Evolutionary conservation across 1,140 invertebrate genomes (phyloP).

Genomic region (Plectrocnemia conspersa): DNA sequence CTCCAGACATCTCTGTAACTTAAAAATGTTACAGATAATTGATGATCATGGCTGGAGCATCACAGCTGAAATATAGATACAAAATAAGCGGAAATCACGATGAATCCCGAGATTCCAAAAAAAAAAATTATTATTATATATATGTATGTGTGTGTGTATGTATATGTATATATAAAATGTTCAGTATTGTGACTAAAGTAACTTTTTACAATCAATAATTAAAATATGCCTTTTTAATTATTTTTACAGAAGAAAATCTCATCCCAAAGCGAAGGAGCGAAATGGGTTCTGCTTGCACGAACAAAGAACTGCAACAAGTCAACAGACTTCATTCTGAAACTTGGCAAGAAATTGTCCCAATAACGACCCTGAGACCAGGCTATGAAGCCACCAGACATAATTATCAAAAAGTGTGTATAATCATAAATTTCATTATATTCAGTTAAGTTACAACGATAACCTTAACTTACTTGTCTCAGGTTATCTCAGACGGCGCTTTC

Average conservation of each 20-base stretch:
- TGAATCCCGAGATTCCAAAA: no score
- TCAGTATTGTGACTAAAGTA: no score
- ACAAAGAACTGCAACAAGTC: conserved; percentile 48
- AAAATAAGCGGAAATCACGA: no score
- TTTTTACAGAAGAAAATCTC: conserved; percentile 48
- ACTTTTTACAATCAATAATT: neutral
- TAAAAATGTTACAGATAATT: no score
- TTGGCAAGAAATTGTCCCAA: conserved; percentile 58
- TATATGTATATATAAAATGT: no score
- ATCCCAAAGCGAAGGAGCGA: conserved; percentile 45
- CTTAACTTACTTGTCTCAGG: conserved; percentile 36
- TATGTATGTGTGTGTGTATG: no score
- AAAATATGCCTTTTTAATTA: conserved; percentile 16
- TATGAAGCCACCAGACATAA: conserved; percentile 57
- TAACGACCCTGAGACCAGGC: conserved; percentile 53
- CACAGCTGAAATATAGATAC: no score
- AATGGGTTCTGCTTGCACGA: conserved; percentile 52
- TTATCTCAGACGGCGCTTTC: conserved; percentile 46
- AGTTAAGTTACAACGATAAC: neutral
- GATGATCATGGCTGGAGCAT: no score
- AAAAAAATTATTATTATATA: conserved; percentile 11
- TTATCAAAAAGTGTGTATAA: conserved; percentile 49
- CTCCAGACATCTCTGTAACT: no score
- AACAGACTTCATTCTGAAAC: conserved; percentile 50
- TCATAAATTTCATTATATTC: neutral